Evolutionary conservation across 2,113 vertebrate genomes (phyloP).

Genomic region (Ictalurus furcatus): DNA sequence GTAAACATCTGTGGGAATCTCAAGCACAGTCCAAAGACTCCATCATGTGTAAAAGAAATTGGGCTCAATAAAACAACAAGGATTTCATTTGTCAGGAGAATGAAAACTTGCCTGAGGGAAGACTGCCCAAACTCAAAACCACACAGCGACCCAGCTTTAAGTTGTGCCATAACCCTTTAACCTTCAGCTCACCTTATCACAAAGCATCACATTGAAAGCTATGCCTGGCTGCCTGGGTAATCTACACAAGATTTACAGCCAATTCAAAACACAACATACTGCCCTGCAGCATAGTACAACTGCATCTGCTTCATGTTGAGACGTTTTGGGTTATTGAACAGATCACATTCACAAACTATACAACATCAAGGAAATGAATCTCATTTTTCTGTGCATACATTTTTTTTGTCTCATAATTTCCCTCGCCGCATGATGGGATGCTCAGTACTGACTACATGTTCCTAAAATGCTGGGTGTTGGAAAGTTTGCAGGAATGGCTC

Average conservation of each 20-base stretch:
- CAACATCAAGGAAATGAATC: not conserved
- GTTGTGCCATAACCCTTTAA: not conserved
- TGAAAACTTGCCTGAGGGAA: constrained; percentile 5
- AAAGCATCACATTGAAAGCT: not conserved
- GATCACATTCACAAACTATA: not conserved
- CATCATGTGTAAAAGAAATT: not conserved
- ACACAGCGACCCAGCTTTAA: not conserved
- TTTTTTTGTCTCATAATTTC: not conserved
- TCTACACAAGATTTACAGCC: not conserved
- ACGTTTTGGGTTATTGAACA: not conserved
- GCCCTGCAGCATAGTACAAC: not conserved
- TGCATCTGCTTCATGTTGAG: not conserved
- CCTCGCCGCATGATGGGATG: not conserved
- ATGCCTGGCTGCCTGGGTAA: not conserved
- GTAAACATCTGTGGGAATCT: not conserved
- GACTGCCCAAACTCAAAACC: constrained; percentile 11
- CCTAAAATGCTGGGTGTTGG: not conserved
- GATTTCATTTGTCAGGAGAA: constrained; percentile 12
- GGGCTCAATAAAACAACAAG: not conserved
- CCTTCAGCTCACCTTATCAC: constrained; percentile 20
- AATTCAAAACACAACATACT: constrained; percentile 1
- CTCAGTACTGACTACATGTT: not conserved
- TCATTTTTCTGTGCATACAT: not conserved
- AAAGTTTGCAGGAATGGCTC: constrained; percentile 16
- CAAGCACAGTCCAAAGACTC: constrained; percentile 10